Evolutionary conservation across 2,888 invertebrate species (phyloP), one percentile per base, ranked within the genome.

Genomic region (Aphidoletes aphidimyza): DNA sequence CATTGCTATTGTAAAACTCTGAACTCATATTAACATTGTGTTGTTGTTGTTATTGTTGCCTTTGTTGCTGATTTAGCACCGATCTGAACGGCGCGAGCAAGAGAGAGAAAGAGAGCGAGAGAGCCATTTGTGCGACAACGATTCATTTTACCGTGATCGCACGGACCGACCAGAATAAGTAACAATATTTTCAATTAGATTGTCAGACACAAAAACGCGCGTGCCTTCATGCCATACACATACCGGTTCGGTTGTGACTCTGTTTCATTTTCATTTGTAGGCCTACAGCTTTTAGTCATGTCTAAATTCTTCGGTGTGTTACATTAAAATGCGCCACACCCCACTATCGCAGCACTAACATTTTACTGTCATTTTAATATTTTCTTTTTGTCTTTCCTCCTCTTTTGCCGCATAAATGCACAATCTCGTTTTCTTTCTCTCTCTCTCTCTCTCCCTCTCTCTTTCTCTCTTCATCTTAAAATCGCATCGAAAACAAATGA

Each of bases 161-260:
- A n/a, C n/a, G n/a, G n/a, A n/a, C 26, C 69, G 69, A 69, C 30
- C 69, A 69, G 69, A 69, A 69, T 69, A 69, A 69, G 69, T 69
- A 69, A 69, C 14, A 26, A 69, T 69, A 69, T 69, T 69, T 69
- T 69, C 69, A 69, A 69, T 69, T 69, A 30, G 69, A 69, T 30
- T 69, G 69, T 69, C 34, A 69, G n/a, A 69, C 34, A 69, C 69
- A 69, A 54, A 54, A 54, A 54, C n/a, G 19, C 54, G 54, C 54
- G 26, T 54, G 26, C 26, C 22, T 54, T 11, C 34, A 69, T 14
- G 30, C 34, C 14, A 54, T 22, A 54, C 54, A 54, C 9, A 54
- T 3, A 69, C 69, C 69, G 54, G 54, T 49, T 54, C 14, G 3
- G 26, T 3, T 3, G 69, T 69, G 69, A n/a, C n/a, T n/a, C n/a